Conservation (phyloP, 2,797 vertebrate species). For the Phrynocephalus forsythii region DNA sequence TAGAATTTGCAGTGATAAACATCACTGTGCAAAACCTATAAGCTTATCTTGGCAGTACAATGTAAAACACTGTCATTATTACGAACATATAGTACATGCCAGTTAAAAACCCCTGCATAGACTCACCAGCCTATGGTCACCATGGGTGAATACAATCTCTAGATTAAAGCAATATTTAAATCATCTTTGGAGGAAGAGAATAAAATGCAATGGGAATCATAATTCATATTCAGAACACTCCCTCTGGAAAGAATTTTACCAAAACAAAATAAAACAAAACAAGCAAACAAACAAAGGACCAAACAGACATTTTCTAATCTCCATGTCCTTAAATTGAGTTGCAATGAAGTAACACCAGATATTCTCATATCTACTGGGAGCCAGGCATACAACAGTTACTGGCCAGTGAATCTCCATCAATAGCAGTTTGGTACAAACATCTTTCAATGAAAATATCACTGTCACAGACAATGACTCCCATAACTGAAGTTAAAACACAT, state of each 20-base stretch:
- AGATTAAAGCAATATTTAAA: background rate
- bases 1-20: background rate
- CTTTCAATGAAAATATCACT: fast-evolving
- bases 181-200: background rate
- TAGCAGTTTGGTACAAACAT: background rate
- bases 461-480: background rate
- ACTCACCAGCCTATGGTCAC: background rate
- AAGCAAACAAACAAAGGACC: background rate
- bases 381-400: background rate
- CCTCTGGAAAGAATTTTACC: background rate
- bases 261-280: background rate
- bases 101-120: background rate
- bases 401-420: background rate
- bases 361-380: background rate
- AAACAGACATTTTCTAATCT: background rate
- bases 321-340: background rate
- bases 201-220: constrained; percentile 3
- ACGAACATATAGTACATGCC: too few species aligned
- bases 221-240: background rate
- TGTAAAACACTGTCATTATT: background rate
- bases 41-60: background rate
- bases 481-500: background rate
- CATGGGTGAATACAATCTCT: background rate
- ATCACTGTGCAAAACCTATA: background rate
- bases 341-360: background rate